A percentile compares a stretch with the other conserved stretches of the same genome.
Conservation (phyloP, 2,888 invertebrate species). For the Eretmocerus hayati region DNA sequence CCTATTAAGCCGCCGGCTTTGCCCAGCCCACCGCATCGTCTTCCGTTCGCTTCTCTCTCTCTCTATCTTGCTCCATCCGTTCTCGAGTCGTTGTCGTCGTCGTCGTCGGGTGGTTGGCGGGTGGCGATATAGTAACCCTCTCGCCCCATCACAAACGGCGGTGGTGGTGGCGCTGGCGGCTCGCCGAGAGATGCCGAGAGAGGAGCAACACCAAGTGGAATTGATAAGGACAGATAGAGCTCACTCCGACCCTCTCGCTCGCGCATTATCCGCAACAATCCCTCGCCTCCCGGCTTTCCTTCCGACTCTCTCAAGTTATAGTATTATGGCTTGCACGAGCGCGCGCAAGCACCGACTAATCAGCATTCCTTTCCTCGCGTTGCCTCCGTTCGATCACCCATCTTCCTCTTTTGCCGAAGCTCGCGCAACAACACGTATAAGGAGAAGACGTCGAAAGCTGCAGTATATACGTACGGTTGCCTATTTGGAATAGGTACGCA, state of each 20-base stretch:
- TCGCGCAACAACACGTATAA: no score
- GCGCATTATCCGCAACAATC: constrained; percentile 11
- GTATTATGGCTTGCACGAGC: constrained; percentile 44
- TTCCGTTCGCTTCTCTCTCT: constrained; percentile 25
- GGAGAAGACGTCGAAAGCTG: background rate
- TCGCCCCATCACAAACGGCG: background rate
- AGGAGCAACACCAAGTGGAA: constrained; percentile 18
- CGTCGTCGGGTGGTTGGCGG: no score
- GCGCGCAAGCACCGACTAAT: constrained; percentile 46
- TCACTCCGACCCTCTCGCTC: constrained; percentile 7
- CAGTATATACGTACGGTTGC: constrained; percentile 25
- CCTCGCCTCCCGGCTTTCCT: constrained; percentile 27
- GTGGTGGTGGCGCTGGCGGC: no score
- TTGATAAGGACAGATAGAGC: constrained; percentile 23
- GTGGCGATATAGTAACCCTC: no score
- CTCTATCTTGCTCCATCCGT: background rate
- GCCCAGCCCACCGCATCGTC: constrained; percentile 30
- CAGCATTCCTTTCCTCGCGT: constrained; percentile 37
- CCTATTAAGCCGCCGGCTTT: constrained; percentile 46
- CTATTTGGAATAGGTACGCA: constrained; percentile 26
- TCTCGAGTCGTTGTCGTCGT: no score
- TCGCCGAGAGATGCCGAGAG: constrained; percentile 4
- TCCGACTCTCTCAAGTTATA: constrained; percentile 41
- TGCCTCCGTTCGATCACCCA: no score
- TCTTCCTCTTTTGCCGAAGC: no score